These are phyloP conservation scores for Drosophila rellima DNA, from an alignment of 2,888 invertebrate species.

Conservation along the genomic window DNA sequence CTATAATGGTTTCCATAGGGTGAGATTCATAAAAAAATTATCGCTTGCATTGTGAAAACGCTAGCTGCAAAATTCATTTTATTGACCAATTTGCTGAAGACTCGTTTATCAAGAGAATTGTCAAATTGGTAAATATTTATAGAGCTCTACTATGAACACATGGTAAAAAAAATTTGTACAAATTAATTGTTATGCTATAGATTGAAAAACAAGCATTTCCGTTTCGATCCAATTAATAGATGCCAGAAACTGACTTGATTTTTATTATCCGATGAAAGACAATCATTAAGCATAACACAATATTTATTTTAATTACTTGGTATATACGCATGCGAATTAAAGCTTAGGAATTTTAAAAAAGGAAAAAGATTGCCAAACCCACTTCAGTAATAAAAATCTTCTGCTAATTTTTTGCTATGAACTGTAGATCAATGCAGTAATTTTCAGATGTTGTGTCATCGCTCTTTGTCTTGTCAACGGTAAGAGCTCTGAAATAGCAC, in stretches of 20 bases:
- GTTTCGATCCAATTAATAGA: neutral
- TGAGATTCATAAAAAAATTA: constrained; percentile 1
- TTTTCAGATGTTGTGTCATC: constrained; percentile 14
- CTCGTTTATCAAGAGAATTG: constrained; percentile 1
- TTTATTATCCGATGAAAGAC: too few species aligned
- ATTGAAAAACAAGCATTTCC: neutral
- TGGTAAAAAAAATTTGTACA: neutral
- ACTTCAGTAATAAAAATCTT: too few species aligned
- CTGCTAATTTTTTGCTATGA: neutral
- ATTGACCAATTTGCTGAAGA: neutral
- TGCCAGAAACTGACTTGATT: too few species aligned
- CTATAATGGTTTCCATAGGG: neutral
- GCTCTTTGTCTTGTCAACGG: constrained; percentile 11
- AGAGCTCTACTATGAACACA: neutral
- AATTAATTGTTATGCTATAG: neutral
- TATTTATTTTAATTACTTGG: too few species aligned
- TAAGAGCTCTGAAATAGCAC: constrained; percentile 26
- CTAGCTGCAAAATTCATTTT: neutral
- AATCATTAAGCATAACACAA: too few species aligned
- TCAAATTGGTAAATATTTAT: neutral
- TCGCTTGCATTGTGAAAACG: neutral
- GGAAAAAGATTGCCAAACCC: too few species aligned
- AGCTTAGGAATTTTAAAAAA: too few species aligned
- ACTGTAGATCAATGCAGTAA: neutral
- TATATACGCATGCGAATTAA: too few species aligned